Percentiles rank a stretch among this genome's conserved stretches.
phyloP scores from a whole-genome alignment of 2,797 vertebrate genomes.

The Austrolebias charrua region DNA sequence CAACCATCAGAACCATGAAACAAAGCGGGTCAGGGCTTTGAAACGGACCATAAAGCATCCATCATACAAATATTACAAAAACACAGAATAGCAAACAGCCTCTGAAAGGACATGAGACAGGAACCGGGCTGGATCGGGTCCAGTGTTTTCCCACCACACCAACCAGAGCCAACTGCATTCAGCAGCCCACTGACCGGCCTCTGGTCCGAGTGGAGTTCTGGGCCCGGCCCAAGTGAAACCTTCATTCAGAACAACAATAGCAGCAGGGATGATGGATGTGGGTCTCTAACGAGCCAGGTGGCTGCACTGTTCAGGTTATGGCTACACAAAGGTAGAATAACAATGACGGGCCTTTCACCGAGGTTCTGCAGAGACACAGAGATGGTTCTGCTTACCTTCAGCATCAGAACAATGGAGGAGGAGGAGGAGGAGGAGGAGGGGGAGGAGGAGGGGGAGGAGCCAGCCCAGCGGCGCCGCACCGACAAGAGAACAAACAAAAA shows the following conservation, averaged over 20 bases:
- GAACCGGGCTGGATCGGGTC: no score
- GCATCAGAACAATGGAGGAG: not conserved
- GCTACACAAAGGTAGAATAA: not conserved
- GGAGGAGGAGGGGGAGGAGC: slow-evolving; percentile 5
- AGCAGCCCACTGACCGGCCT: not conserved
- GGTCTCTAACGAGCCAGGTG: not conserved
- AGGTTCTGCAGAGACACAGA: not conserved
- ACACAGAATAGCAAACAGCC: no score
- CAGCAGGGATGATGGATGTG: slow-evolving; percentile 1
- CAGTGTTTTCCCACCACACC: no score
- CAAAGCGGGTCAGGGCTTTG: no score
- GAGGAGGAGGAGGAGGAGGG: slow-evolving; percentile 5
- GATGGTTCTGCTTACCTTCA: slow-evolving; percentile 50
- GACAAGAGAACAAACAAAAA: slow-evolving; percentile 8
- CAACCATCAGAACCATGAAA: no score
- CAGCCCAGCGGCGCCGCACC: slow-evolving; percentile 24
- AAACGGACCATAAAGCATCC: no score
- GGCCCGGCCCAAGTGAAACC: slow-evolving; percentile 7
- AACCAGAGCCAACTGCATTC: no score
- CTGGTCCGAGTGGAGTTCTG: not conserved
- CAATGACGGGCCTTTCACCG: not conserved
- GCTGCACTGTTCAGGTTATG: not conserved
- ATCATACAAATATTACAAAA: no score
- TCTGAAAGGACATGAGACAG: no score
- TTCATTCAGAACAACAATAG: not conserved